phyloP scores from a whole-genome alignment of 2,797 vertebrate genomes.

The Pangasius mekongensis region DNA sequence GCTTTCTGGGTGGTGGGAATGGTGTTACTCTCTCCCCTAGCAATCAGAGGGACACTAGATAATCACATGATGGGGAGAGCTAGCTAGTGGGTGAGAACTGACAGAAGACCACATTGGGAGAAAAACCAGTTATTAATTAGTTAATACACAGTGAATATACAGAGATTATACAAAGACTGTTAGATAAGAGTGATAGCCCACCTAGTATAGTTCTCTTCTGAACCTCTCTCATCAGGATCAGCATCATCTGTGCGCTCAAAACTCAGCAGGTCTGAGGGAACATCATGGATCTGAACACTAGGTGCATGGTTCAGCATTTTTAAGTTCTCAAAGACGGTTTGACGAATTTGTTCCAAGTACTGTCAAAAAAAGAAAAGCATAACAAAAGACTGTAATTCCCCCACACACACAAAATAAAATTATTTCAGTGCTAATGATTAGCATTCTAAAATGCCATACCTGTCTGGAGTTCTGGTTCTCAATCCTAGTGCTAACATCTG shows the following conservation, averaged over 20 bases:
- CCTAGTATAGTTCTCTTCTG: slow-evolving; percentile 93
- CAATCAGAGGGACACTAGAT: background rate
- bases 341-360: slow-evolving; percentile 98
- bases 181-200: slow-evolving; percentile 50
- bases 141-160: background rate
- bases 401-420: too few species aligned
- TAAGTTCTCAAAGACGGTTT: slow-evolving; percentile 96
- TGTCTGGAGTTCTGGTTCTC: slow-evolving; percentile 98
- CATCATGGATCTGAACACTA: slow-evolving; percentile 97
- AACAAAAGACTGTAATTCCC: background rate
- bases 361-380: slow-evolving; percentile 52
- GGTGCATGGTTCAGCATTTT: slow-evolving; percentile 99
- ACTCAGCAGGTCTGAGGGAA: slow-evolving; percentile 91
- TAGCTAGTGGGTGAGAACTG: background rate
- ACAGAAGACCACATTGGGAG: background rate
- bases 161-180: background rate
- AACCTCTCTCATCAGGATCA: slow-evolving; percentile 91
- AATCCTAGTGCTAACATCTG: slow-evolving; percentile 97
- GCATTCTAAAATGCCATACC: slow-evolving; percentile 68
- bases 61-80: background rate
- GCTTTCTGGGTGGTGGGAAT: background rate
- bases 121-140: background rate
- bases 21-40: background rate
- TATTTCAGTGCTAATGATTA: background rate
- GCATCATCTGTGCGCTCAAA: slow-evolving; percentile 93